Evolutionary conservation across 2,888 invertebrate genomes (phyloP).

Genomic region (Apodemia zela): DNA sequence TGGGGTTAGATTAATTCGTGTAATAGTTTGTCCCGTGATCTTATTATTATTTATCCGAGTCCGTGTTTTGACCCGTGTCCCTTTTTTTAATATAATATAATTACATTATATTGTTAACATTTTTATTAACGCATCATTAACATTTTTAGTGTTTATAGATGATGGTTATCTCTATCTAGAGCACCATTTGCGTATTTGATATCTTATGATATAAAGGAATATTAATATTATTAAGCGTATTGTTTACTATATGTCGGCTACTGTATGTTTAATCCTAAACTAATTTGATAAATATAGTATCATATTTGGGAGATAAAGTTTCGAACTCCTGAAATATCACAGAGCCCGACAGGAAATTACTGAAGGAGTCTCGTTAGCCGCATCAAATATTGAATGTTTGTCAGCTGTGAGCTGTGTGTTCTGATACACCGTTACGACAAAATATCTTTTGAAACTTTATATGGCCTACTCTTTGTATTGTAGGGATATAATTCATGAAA

Average conservation of each 20-base stretch:
- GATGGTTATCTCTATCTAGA: too few relatives aligned
- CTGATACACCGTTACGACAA: background rate
- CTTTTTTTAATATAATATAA: too few relatives aligned
- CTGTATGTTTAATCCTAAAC: background rate
- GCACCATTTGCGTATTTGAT: too few relatives aligned
- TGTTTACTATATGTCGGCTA: background rate
- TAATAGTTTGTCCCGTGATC: too few relatives aligned
- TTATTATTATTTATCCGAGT: too few relatives aligned
- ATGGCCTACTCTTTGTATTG: constrained; percentile 2
- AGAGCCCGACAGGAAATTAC: constrained; percentile 6
- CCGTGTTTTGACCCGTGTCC: too few relatives aligned
- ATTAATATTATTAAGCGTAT: too few relatives aligned
- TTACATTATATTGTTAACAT: too few relatives aligned
- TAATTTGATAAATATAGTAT: background rate
- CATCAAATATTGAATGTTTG: constrained; percentile 7
- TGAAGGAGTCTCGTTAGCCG: constrained; percentile 3
- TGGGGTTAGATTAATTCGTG: too few relatives aligned
- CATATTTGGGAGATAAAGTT: background rate
- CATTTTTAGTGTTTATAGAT: too few relatives aligned
- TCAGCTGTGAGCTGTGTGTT: background rate
- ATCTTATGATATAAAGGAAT: too few relatives aligned
- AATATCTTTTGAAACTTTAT: background rate
- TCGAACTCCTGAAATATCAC: background rate
- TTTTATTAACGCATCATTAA: too few relatives aligned
- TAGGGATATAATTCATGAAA: background rate